Base-by-base conservation (phyloP, 2,888 invertebrate genomes). In the Auanema sp. region DNA sequence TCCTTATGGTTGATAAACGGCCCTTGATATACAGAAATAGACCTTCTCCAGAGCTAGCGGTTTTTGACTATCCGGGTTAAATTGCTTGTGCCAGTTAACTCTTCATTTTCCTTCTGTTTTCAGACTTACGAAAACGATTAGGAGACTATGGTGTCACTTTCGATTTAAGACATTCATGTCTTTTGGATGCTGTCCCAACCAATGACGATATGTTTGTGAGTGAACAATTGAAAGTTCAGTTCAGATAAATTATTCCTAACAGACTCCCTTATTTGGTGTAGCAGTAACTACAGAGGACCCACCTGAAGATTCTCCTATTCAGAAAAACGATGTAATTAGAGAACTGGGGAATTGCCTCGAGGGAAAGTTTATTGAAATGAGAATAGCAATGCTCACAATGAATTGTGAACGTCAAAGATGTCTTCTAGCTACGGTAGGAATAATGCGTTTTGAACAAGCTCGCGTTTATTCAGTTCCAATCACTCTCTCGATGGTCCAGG, bases 401-500 rank as follows among this genome's bases (percentile, higher is more conserved):
- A 40, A 24, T n/a, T 64, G 71, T 12, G 78, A 79, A 51, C 21
- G 60, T n/a, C 68, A 81, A 40, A 62, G 79, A n/a, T 69, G 74
- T 63, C 65, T 68, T 40, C 54, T 80, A n/a, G 75, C 80, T 41
- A 68, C 61, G 65, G 77, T 77, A 25, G 5, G 58, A 42, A 23
- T n/a, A n/a, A 49, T 18, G n/a, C n/a, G n/a, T 42, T 41, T 11
- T 23, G 33, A n/a, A n/a, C n/a, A n/a, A n/a, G n/a, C n/a, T n/a
- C n/a, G 2, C 24, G 16, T 12, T 25, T 47, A 60, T 69, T 42
- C 66, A 81, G 75, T 84, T 85, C 21, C 85, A 85, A 65, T 84
- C 85, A 3, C 75, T 86, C 51, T 68, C 86, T 52, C 83, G 83
- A 16, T 86, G 86, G 86, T 82, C 85, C 64, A 81, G 84, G 43